These are phyloP conservation scores for Oceanites oceanicus DNA, from an alignment of 2,113 vertebrate species.

Conservation along the genomic window DNA sequence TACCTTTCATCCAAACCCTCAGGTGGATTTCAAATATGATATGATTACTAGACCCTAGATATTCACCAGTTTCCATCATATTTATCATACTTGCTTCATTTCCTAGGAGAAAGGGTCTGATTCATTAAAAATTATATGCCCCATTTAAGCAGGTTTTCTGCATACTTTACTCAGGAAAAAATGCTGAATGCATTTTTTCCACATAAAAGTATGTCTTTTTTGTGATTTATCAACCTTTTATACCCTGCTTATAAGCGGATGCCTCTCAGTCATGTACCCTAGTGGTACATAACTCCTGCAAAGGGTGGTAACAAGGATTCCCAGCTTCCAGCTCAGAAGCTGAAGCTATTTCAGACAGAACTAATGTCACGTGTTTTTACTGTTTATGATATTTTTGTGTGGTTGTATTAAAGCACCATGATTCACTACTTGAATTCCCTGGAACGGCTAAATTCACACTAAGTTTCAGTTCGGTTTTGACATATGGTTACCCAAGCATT, in stretches of 20 bases:
- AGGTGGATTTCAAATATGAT: slow-evolving; percentile 57
- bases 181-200: slow-evolving; percentile 63
- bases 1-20: slow-evolving; percentile 36
- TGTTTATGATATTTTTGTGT: neutral
- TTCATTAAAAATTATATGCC: slow-evolving; percentile 81
- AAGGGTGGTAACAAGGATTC: neutral
- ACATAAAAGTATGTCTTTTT: slow-evolving; percentile 51
- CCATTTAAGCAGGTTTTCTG: slow-evolving; percentile 80
- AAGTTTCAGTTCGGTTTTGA: neutral
- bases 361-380: neutral
- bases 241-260: neutral
- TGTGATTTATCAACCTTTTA: slow-evolving; percentile 65
- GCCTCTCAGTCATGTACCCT: neutral
- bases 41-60: slow-evolving; percentile 51
- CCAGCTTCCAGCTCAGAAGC: neutral
- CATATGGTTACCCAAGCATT: neutral
- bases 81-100: slow-evolving; percentile 77
- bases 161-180: slow-evolving; percentile 74
- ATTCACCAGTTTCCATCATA: slow-evolving; percentile 60
- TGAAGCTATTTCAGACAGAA: neutral
- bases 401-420: neutral
- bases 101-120: slow-evolving; percentile 75
- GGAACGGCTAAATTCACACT: neutral
- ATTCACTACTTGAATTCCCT: neutral
- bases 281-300: neutral